These are phyloP conservation scores for Cebidichthys violaceus DNA, from an alignment of 2,113 vertebrate species.

Conservation along the genomic window DNA sequence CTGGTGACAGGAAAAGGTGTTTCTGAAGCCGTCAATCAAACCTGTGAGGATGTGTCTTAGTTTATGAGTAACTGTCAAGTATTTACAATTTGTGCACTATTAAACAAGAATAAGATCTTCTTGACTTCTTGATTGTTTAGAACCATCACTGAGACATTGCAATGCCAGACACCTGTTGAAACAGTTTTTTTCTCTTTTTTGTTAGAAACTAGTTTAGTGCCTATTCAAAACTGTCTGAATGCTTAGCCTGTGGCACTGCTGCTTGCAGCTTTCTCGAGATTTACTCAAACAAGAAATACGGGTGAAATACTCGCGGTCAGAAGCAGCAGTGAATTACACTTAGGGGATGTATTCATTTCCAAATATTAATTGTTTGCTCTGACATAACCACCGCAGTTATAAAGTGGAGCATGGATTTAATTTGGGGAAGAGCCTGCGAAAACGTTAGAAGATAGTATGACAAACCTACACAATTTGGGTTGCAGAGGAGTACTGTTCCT, in stretches of 20 bases:
- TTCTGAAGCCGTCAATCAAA: conserved; percentile 12
- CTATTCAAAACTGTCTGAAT: not conserved
- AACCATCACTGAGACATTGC: not conserved
- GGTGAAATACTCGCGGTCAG: not conserved
- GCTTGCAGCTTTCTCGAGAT: not conserved
- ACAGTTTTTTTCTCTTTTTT: not conserved
- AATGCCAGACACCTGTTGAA: not conserved
- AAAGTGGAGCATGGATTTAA: too few relatives aligned
- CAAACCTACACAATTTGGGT: not conserved
- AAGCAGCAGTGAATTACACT: not conserved
- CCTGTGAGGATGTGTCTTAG: not conserved
- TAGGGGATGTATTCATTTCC: not conserved
- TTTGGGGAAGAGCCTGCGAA: not conserved
- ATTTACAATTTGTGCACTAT: not conserved
- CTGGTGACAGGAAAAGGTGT: conserved; percentile 20
- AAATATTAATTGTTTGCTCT: too few relatives aligned
- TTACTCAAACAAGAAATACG: not conserved
- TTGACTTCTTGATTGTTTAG: not conserved
- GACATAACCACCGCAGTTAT: too few relatives aligned
- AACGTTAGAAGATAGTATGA: not conserved
- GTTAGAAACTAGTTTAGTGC: not conserved
- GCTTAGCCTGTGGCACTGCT: too few relatives aligned
- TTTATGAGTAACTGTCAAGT: not conserved
- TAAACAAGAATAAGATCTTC: not conserved
- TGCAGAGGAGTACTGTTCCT: not conserved